Conservation (phyloP, 2,113 vertebrate species). For the Arizona elegans region DNA sequence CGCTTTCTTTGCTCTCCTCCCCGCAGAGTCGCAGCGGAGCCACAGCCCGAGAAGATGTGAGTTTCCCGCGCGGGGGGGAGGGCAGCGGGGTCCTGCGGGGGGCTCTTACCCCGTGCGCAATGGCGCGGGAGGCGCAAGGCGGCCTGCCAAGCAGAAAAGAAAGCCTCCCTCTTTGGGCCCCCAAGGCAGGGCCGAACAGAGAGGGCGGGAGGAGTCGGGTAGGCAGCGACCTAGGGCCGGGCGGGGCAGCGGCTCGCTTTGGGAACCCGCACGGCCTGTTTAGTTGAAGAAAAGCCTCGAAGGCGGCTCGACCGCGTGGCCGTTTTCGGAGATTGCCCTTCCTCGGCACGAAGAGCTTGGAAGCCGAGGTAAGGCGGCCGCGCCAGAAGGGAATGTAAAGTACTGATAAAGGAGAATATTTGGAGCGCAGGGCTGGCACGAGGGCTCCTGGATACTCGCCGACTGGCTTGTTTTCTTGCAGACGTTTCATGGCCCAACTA, state of each 20-base stretch:
- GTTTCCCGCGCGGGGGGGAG: not conserved
- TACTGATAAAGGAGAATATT: not conserved
- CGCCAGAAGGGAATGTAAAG: not conserved
- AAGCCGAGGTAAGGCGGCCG: not conserved
- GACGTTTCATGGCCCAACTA: not conserved
- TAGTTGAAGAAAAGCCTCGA: not conserved
- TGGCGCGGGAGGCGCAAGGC: too few relatives aligned
- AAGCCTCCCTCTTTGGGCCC: too few relatives aligned
- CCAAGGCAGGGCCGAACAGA: not conserved
- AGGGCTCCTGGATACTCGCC: not conserved
- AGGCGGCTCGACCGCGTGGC: not conserved
- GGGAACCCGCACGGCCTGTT: not conserved
- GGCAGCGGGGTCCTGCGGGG: not conserved
- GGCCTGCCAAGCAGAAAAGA: too few relatives aligned
- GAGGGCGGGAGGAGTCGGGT: too few relatives aligned
- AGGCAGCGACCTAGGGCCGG: not conserved
- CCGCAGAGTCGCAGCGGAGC: slow-evolving; percentile 63
- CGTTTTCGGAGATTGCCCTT: not conserved
- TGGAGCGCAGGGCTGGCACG: not conserved
- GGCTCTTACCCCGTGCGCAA: too few relatives aligned
- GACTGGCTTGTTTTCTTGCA: not conserved
- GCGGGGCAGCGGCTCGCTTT: not conserved
- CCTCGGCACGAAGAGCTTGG: not conserved
- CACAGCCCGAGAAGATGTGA: slow-evolving; percentile 60
- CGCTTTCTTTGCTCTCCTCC: not conserved